Conservation (phyloP, 1,140 invertebrate species). For the Linepithema humile region DNA sequence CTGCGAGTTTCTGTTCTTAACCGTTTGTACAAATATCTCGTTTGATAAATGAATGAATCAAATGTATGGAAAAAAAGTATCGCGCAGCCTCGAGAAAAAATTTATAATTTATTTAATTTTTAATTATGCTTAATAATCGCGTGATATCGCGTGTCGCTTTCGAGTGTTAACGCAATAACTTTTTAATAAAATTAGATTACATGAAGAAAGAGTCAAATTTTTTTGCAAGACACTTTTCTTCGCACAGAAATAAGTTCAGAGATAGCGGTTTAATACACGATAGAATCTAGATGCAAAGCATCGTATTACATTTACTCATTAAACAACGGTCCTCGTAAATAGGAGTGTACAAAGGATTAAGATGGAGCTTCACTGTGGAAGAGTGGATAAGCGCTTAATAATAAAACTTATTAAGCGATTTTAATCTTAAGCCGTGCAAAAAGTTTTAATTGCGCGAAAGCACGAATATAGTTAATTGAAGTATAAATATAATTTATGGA, state of each 20-base stretch:
- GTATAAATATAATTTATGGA: not conserved
- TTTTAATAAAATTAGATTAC: not conserved
- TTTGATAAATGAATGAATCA: not conserved
- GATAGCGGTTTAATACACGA: slow-evolving; percentile 6
- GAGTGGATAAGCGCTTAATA: slow-evolving; percentile 47
- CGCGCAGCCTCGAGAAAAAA: not conserved
- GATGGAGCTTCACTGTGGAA: not conserved
- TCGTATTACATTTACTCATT: slow-evolving; percentile 47
- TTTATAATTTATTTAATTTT: too few relatives aligned
- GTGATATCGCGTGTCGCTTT: not conserved
- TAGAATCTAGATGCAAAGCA: slow-evolving; percentile 39
- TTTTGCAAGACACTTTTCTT: not conserved
- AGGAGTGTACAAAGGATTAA: slow-evolving; percentile 49
- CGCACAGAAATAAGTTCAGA: slow-evolving; percentile 17
- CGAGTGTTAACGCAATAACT: not conserved
- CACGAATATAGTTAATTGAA: slow-evolving; percentile 32
- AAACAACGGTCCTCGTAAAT: slow-evolving; percentile 42
- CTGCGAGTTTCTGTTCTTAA: not conserved
- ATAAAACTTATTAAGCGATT: slow-evolving; percentile 55
- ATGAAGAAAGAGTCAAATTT: not conserved
- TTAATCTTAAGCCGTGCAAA: slow-evolving; percentile 33
- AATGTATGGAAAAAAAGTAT: not conserved
- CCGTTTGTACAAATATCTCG: not conserved
- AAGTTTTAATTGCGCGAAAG: slow-evolving; percentile 36
- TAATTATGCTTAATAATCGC: too few relatives aligned